Base-by-base conservation (phyloP, 1,140 invertebrate genomes). In the Drosophila kikkawai region DNA sequence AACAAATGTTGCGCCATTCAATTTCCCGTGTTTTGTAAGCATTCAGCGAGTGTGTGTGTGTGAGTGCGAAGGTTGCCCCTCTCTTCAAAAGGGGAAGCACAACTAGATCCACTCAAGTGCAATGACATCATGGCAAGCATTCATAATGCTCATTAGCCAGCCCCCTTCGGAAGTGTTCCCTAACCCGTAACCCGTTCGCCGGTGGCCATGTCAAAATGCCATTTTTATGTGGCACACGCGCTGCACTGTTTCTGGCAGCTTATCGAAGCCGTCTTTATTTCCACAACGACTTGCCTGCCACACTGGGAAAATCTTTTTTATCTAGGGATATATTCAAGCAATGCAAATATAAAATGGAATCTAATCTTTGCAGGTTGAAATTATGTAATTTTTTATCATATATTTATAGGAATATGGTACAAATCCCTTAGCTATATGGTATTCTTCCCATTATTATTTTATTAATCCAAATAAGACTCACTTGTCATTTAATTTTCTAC, bases 41-140 rank as follows among this genome's bases (percentile, higher is more conserved):
- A 39, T 67, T 37, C 36, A 32, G 47, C n/a, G 51, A 47, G 45
- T 37, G 68, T 53, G 47, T 11, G 22, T 26, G 45, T n/a, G 45
- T 48, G 42, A 34, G 37, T 47, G 68, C n/a, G 67, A 73, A 73
- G 70, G 70, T 73, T 71, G 37, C 56, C 55, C 17, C 37, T n/a
- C 42, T 37, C 36, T 32, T 51, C 19, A n/a, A 11, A 44, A 26
- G 34, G 69, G 44, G 57, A 50, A 59, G 37, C 29, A 70, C 66
- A 70, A 73, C 69, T 78, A 69, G 64, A 78, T 77, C 75, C 66
- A 65, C 75, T 82, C 75, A 74, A 82, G 80, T 82, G 79, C 80
- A 82, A 73, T 79, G 80, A 82, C 80, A 70, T 71, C 68, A 78
- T 67, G 57, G 80, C 63, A 78, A 83, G 66, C 80, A 83, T 83